Evolutionary conservation across 35 echinoderm and acorn worm species (phyloP).

Genomic region (Strongylocentrotus purpuratus): DNA sequence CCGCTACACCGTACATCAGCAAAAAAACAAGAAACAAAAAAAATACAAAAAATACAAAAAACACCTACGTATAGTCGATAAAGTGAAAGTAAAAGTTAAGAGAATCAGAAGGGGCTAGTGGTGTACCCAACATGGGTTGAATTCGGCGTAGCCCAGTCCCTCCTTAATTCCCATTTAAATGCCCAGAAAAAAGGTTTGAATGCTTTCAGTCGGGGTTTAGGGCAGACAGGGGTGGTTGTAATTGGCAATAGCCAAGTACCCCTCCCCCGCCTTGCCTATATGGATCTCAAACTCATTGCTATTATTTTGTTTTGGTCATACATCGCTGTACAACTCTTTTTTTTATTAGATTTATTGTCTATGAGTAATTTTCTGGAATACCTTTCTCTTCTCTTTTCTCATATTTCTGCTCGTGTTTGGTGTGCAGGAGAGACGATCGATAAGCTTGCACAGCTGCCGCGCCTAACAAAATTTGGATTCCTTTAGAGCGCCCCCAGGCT

Average conservation of each 20-base stretch:
- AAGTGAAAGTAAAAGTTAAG: neutral
- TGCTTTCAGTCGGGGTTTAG: too few species aligned
- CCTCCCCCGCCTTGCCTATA: too few species aligned
- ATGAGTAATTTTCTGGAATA: neutral
- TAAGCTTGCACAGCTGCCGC: slow-evolving; percentile 15
- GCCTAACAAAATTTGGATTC: slow-evolving; percentile 14
- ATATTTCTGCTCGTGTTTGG: neutral
- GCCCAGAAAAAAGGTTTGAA: too few species aligned
- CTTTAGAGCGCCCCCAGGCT: slow-evolving; percentile 1
- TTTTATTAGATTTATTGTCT: neutral
- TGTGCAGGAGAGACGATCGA: neutral
- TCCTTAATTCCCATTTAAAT: neutral
- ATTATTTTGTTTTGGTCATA: too few species aligned
- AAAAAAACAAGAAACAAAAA: neutral
- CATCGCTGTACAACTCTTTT: too few species aligned
- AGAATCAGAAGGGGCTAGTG: neutral
- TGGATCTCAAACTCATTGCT: too few species aligned
- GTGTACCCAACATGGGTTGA: neutral
- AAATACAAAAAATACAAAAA: neutral
- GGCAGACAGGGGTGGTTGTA: too few species aligned
- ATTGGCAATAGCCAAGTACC: too few species aligned
- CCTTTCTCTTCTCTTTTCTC: neutral
- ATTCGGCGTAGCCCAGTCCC: neutral
- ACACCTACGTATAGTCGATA: neutral
- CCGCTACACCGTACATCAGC: neutral